Conservation (phyloP, 2,888 invertebrate genomes). For the Pyralis farinalis region DNA sequence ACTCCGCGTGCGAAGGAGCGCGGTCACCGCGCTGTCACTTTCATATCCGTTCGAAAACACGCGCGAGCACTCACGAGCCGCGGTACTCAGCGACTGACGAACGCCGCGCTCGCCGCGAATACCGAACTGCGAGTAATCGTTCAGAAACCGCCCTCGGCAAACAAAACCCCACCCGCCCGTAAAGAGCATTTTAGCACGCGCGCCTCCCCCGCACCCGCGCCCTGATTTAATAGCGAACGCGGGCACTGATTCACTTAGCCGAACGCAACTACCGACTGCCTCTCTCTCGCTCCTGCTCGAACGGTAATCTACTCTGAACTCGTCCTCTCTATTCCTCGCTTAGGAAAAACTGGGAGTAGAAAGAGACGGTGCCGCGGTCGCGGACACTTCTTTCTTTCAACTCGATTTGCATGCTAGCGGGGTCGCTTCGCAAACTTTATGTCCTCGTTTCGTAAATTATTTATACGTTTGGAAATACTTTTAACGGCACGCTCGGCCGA, state of each 20-base stretch:
- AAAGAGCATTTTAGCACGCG: conserved; percentile 77
- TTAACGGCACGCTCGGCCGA: conserved; percentile 66
- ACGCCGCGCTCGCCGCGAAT: conserved; percentile 30
- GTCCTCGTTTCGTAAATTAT: conserved; percentile 80
- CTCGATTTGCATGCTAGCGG: conserved; percentile 77
- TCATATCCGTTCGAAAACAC: conserved; percentile 44
- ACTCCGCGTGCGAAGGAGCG: conserved; percentile 55
- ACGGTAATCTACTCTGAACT: conserved; percentile 30
- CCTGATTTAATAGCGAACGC: conserved; percentile 79
- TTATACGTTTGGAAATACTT: conserved; percentile 78
- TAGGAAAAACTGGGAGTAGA: conserved; percentile 35
- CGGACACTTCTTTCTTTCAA: conserved; percentile 74
- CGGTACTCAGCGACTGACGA: conserved; percentile 45
- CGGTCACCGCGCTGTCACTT: conserved; percentile 71
- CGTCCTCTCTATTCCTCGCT: conserved; percentile 35
- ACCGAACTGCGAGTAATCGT: conserved; percentile 52
- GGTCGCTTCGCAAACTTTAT: conserved; percentile 77
- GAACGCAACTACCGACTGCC: conserved; percentile 70
- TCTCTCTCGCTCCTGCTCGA: conserved; percentile 56
- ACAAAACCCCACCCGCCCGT: conserved; percentile 78
- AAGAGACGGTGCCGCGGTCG: conserved; percentile 57
- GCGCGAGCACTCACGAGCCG: conserved; percentile 50
- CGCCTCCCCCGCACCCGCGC: conserved; percentile 66
- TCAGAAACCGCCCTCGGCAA: conserved; percentile 76
- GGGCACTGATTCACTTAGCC: conserved; percentile 80